Percentiles rank a stretch among this genome's conserved stretches.
Conservation (phyloP, 2,113 vertebrate genomes). For the Hemiscyllium ocellatum region DNA sequence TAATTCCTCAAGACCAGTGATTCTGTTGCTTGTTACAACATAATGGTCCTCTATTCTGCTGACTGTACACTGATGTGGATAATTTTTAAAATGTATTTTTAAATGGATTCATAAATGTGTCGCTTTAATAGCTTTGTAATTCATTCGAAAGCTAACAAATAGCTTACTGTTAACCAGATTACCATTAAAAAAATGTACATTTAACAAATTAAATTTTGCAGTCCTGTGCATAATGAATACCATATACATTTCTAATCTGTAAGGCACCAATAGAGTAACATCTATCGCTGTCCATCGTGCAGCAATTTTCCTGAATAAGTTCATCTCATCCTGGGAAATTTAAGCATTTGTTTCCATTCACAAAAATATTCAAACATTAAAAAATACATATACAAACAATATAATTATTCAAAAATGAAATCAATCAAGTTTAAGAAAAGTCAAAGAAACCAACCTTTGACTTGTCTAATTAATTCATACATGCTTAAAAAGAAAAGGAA, state of each 20-base stretch:
- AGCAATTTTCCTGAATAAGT: not conserved
- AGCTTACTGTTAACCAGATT: constrained; percentile 13
- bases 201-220: constrained; percentile 31
- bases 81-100: not conserved
- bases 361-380: not conserved
- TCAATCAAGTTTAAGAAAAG: constrained; percentile 25
- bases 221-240: constrained; percentile 32
- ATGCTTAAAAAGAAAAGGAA: constrained; percentile 20
- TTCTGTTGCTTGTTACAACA: not conserved
- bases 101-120: not conserved
- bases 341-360: not conserved
- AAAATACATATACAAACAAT: constrained; percentile 24
- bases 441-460: not conserved
- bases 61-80: not conserved
- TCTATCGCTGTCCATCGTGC: constrained; percentile 1
- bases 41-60: not conserved
- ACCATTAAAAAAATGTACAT: constrained; percentile 7
- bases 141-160: not conserved
- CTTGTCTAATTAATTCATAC: constrained; percentile 15
- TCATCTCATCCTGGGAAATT: not conserved
- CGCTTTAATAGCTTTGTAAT: not conserved
- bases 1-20: not conserved
- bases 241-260: constrained; percentile 31
- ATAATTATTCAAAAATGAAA: constrained; percentile 26
- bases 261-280: constrained; percentile 29